These are phyloP conservation scores for Pungitius pungitius DNA, from an alignment of 2,113 vertebrate genomes.

Conservation along the genomic window DNA sequence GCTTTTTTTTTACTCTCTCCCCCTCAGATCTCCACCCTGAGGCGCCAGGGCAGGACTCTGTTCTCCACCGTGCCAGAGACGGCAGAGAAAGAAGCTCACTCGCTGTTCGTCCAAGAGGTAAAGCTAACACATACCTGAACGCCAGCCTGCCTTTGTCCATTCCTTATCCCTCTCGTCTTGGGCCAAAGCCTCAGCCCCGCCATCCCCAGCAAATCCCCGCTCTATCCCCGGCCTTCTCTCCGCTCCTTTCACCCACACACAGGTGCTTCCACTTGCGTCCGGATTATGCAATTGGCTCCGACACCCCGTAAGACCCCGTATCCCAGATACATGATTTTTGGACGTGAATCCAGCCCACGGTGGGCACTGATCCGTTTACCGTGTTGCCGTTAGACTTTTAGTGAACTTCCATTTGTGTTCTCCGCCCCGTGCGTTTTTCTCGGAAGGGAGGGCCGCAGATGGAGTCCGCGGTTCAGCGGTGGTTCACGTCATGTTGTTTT, in stretches of 20 bases:
- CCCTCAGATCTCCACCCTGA: slow-evolving; percentile 87
- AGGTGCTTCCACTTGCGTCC: slow-evolving; percentile 31
- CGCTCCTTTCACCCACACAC: slow-evolving; percentile 32
- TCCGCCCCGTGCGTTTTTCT: slow-evolving; percentile 36
- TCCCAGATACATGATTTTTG: slow-evolving; percentile 15
- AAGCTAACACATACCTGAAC: slow-evolving; percentile 53
- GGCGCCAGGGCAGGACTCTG: slow-evolving; percentile 88
- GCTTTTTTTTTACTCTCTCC: slow-evolving; percentile 18
- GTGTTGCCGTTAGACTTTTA: slow-evolving; percentile 15
- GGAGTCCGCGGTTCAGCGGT: slow-evolving; percentile 31
- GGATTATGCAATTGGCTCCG: slow-evolving; percentile 14
- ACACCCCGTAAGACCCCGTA: slow-evolving; percentile 1
- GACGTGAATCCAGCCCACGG: not conserved
- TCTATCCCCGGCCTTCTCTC: slow-evolving; percentile 13
- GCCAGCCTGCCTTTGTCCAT: slow-evolving; percentile 26
- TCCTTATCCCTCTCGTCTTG: not conserved
- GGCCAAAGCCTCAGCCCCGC: slow-evolving; percentile 8
- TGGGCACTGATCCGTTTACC: slow-evolving; percentile 10
- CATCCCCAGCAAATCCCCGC: not conserved
- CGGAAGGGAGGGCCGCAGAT: slow-evolving; percentile 43
- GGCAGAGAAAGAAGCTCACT: slow-evolving; percentile 90
- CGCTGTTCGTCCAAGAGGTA: slow-evolving; percentile 96
- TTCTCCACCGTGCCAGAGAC: slow-evolving; percentile 89
- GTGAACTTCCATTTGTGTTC: slow-evolving; percentile 45
- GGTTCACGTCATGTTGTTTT: slow-evolving; percentile 54